Percentiles rank a stretch among this genome's conserved stretches.
phyloP scores from a whole-genome alignment of 2,113 vertebrate species.

The Plectropomus leopardus region DNA sequence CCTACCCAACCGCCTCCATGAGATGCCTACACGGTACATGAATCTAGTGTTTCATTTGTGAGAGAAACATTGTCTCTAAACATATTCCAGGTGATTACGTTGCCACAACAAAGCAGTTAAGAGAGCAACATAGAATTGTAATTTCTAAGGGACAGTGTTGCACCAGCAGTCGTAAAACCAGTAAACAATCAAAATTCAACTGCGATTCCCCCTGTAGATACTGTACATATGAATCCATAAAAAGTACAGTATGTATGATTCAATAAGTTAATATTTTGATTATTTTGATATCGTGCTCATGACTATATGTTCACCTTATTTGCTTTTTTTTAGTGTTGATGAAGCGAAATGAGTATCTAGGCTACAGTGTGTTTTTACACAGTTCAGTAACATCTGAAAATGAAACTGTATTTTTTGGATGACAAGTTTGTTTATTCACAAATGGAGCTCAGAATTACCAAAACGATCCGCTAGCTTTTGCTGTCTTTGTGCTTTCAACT shows the following conservation, averaged over 20 bases:
- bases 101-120: too few species aligned
- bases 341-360: background rate
- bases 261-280: background rate
- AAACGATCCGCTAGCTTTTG: background rate
- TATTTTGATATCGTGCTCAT: background rate
- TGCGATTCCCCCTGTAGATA: background rate
- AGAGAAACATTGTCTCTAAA: too few species aligned
- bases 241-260: background rate
- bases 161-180: background rate
- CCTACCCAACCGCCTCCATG: too few species aligned
- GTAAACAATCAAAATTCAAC: background rate
- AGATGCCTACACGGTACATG: too few species aligned
- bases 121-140: too few species aligned
- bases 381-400: background rate
- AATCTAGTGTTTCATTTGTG: too few species aligned
- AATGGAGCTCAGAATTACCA: slow-evolving; percentile 5
- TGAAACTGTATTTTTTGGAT: background rate
- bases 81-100: too few species aligned
- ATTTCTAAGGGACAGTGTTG: too few species aligned
- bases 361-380: background rate
- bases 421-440: slow-evolving; percentile 3
- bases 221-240: too few species aligned
- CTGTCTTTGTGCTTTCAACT: slow-evolving; percentile 12
- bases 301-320: background rate
- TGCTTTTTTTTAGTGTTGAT: background rate